Conservation (phyloP, 2,888 invertebrate genomes). For the Teleiodes luculella region DNA sequence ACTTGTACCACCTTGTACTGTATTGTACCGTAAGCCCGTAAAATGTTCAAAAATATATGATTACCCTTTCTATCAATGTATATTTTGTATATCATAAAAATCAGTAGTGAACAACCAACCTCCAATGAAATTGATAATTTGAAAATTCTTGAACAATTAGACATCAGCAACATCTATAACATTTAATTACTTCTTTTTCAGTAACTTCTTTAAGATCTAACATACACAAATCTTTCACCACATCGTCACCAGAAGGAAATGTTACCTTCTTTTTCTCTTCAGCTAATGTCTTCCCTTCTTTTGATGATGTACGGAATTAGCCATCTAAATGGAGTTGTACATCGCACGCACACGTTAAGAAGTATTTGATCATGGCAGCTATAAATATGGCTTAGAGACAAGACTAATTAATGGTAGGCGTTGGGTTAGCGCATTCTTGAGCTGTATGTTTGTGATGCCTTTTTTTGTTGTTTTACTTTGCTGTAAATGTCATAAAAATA, state of each 20-base stretch:
- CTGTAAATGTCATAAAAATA: too few relatives aligned
- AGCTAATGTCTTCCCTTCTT: conserved; percentile 41
- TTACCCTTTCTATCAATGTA: too few relatives aligned
- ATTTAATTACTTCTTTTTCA: too few relatives aligned
- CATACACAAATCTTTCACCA: neutral
- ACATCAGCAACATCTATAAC: too few relatives aligned
- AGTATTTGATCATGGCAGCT: conserved; percentile 51
- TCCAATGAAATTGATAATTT: too few relatives aligned
- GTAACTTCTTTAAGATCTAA: neutral
- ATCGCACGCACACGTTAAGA: conserved; percentile 43
- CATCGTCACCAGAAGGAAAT: conserved; percentile 2
- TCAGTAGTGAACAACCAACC: too few relatives aligned
- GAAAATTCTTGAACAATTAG: too few relatives aligned
- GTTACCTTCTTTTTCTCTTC: conserved; percentile 20
- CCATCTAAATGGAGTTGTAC: conserved; percentile 59
- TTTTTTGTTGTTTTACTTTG: too few relatives aligned
- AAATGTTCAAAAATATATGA: too few relatives aligned
- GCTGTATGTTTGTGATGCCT: neutral
- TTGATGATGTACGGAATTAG: conserved; percentile 55
- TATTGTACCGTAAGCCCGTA: too few relatives aligned
- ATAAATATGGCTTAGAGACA: conserved; percentile 40
- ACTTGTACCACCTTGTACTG: too few relatives aligned
- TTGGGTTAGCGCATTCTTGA: neutral
- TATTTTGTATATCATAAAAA: too few relatives aligned
- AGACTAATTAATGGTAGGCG: conserved; percentile 1